Percentiles rank a stretch among this genome's conserved stretches.
Evolutionary conservation across 2,113 vertebrate genomes (phyloP).

Genomic region (Gymnorhina tibicen): DNA sequence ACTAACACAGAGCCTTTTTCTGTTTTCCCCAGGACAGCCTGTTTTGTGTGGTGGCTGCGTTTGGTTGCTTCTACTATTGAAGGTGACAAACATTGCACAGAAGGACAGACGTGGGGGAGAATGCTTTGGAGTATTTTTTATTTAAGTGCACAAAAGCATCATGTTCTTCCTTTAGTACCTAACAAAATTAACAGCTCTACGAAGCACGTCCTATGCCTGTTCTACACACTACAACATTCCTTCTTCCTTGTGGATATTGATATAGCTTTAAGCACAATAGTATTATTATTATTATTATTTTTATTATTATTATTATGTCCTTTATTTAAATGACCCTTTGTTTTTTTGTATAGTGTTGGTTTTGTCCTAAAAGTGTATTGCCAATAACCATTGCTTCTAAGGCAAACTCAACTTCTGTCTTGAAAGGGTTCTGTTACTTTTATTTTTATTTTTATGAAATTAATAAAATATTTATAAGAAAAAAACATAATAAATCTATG

Average conservation of each 20-base stretch:
- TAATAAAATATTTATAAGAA: not conserved
- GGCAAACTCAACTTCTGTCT: not conserved
- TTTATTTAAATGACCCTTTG: not conserved
- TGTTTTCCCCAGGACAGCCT: constrained; percentile 82
- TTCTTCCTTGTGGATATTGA: not conserved
- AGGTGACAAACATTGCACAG: not conserved
- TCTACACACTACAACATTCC: not conserved
- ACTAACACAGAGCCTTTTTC: not conserved
- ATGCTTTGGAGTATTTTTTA: not conserved
- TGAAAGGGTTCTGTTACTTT: not conserved
- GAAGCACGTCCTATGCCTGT: not conserved
- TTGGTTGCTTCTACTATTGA: constrained; percentile 93
- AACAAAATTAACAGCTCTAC: not conserved
- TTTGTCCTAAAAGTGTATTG: not conserved
- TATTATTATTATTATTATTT: not conserved
- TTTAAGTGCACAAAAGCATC: not conserved
- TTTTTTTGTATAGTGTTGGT: not conserved
- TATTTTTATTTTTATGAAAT: not conserved
- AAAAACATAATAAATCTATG: constrained; percentile 11
- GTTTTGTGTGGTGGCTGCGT: constrained; percentile 89
- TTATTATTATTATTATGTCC: not conserved
- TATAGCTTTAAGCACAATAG: not conserved
- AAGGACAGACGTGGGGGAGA: not conserved
- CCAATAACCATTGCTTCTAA: not conserved
- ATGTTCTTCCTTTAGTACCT: not conserved